Evolutionary conservation across 2,797 vertebrate species (phyloP).

Genomic region (Pygocentrus nattereri): DNA sequence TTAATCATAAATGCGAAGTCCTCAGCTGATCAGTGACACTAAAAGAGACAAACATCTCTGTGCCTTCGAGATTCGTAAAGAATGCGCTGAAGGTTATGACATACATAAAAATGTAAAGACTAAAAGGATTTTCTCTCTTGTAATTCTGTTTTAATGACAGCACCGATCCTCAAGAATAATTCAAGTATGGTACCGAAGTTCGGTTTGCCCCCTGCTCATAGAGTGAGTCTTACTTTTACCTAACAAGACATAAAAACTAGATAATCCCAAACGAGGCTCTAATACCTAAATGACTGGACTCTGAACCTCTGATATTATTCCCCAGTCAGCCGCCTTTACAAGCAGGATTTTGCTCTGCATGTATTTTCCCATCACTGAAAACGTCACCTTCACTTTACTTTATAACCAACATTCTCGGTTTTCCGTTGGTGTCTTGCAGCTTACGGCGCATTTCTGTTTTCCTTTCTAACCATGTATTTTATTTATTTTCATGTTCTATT

Average conservation of each 20-base stretch:
- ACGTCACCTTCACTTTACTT: slow-evolving; percentile 48
- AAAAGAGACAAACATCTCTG: no score
- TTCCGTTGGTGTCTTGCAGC: slow-evolving; percentile 31
- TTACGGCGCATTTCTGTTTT: slow-evolving; percentile 38
- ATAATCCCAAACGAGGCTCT: slow-evolving; percentile 15
- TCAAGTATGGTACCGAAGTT: no score
- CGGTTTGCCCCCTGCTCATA: no score
- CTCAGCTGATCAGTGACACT: no score
- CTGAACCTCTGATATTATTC: slow-evolving; percentile 20
- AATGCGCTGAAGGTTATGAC: no score
- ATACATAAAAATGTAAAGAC: no score
- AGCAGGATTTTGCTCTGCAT: slow-evolving; percentile 15
- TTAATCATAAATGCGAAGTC: no score
- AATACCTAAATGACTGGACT: slow-evolving; percentile 1
- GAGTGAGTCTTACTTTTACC: no score
- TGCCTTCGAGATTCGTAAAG: no score
- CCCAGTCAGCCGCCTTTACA: slow-evolving; percentile 4
- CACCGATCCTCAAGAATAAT: no score
- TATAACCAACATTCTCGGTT: slow-evolving; percentile 26
- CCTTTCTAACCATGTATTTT: slow-evolving; percentile 49
- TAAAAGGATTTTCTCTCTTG: no score
- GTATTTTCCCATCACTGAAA: slow-evolving; percentile 47
- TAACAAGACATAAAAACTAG: not conserved
- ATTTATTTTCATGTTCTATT: slow-evolving; percentile 48
- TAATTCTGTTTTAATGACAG: no score